phyloP scores from a whole-genome alignment of 2,888 invertebrate species.

The Ceramica pisi region DNA sequence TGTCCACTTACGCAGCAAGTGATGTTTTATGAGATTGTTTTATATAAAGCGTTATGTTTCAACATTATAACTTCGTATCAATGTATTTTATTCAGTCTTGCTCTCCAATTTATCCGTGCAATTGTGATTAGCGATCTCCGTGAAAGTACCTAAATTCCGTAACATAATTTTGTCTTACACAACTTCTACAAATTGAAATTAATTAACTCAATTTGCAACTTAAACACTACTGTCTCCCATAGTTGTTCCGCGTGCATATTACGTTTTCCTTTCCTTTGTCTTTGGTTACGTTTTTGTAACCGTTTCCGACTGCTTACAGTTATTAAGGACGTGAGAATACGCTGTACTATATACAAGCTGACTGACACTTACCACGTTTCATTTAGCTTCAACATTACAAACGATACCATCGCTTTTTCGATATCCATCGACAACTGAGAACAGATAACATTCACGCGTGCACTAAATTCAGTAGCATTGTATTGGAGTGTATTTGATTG shows the following conservation, averaged over 20 bases:
- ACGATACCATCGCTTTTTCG: constrained; percentile 74
- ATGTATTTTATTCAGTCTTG: neutral
- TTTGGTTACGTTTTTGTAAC: constrained; percentile 87
- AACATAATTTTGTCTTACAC: constrained; percentile 50
- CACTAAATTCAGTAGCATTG: constrained; percentile 57
- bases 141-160: constrained; percentile 34
- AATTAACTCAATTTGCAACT: constrained; percentile 71
- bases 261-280: constrained; percentile 88
- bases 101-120: neutral
- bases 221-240: constrained; percentile 75
- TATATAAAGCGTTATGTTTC: neutral
- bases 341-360: constrained; percentile 70
- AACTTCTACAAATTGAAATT: constrained; percentile 62
- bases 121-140: constrained; percentile 15
- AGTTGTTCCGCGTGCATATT: constrained; percentile 80
- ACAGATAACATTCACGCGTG: constrained; percentile 52
- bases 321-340: constrained; percentile 89
- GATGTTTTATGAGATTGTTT: constrained; percentile 16
- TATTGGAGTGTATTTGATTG: constrained; percentile 54
- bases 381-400: constrained; percentile 75
- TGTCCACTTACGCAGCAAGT: constrained; percentile 25
- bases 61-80: neutral
- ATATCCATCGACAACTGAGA: constrained; percentile 73
- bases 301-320: constrained; percentile 85
- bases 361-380: constrained; percentile 77